These are phyloP conservation scores for Araneus ventricosus DNA, from an alignment of 1,140 invertebrate genomes.

Conservation along the genomic window DNA sequence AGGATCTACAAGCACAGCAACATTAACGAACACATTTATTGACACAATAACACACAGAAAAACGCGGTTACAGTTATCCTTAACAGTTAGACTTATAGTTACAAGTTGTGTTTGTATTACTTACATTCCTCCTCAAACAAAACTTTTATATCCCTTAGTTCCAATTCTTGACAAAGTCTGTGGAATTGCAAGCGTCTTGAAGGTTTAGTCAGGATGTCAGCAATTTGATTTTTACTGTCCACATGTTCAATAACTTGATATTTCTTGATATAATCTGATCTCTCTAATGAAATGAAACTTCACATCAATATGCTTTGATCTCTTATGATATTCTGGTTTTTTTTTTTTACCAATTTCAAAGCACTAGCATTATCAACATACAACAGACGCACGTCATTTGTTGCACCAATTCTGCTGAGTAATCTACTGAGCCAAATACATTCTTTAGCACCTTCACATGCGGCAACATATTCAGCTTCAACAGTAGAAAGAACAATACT, in stretches of 20 bases:
- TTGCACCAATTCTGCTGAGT: not conserved
- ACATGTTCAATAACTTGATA: not conserved
- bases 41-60: too few relatives aligned
- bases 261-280: constrained; percentile 36
- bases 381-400: not conserved
- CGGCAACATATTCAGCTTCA: constrained; percentile 67
- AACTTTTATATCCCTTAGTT: too few relatives aligned
- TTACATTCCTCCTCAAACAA: too few relatives aligned
- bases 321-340: constrained; percentile 79
- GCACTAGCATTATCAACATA: constrained; percentile 78
- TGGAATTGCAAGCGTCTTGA: too few relatives aligned
- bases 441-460: constrained; percentile 44
- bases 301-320: constrained; percentile 80
- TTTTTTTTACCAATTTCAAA: constrained; percentile 76
- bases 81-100: too few relatives aligned
- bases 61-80: too few relatives aligned
- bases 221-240: constrained; percentile 1
- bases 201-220: too few relatives aligned
- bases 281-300: constrained; percentile 79
- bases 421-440: constrained; percentile 28
- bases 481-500: constrained; percentile 52
- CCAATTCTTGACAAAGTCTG: too few relatives aligned
- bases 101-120: too few relatives aligned
- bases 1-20: too few relatives aligned
- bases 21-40: too few relatives aligned